These are phyloP conservation scores for Boloria selene DNA, from an alignment of 2,888 invertebrate species.

Conservation along the genomic window DNA sequence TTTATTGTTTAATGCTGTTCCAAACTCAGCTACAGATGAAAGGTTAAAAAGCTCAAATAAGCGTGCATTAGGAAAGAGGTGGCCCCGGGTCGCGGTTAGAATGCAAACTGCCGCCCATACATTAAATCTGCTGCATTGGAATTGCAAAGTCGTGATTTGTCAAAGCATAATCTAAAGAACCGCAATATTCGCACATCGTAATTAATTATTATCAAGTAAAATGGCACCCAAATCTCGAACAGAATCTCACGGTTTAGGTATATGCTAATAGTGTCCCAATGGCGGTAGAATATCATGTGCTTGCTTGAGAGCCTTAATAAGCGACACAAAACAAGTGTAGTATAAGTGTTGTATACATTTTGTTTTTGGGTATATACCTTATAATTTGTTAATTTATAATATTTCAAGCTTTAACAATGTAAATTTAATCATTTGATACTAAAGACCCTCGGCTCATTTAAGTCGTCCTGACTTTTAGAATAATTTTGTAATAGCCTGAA, in stretches of 20 bases:
- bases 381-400: too few species aligned
- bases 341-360: background rate
- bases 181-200: constrained; percentile 82
- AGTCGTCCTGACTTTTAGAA: too few species aligned
- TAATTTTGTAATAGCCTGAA: too few species aligned
- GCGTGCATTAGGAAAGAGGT: constrained; percentile 83
- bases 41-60: constrained; percentile 83
- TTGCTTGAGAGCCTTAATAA: constrained; percentile 1
- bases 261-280: constrained; percentile 42
- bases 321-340: background rate
- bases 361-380: background rate
- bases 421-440: too few species aligned
- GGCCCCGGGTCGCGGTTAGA: constrained; percentile 80
- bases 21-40: constrained; percentile 74
- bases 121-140: constrained; percentile 82
- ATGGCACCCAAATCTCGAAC: constrained; percentile 74
- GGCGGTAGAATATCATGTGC: constrained; percentile 25
- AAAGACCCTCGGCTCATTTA: too few species aligned
- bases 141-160: constrained; percentile 83
- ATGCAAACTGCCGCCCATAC: constrained; percentile 83
- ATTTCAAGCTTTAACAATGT: too few species aligned
- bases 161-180: constrained; percentile 82
- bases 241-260: constrained; percentile 58
- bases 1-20: constrained; percentile 75
- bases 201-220: constrained; percentile 81